A percentile compares a stretch with the other conserved stretches of the same genome.
Evolutionary conservation across 2,888 invertebrate genomes (phyloP).

Genomic region (Cecidostiba fungosa): DNA sequence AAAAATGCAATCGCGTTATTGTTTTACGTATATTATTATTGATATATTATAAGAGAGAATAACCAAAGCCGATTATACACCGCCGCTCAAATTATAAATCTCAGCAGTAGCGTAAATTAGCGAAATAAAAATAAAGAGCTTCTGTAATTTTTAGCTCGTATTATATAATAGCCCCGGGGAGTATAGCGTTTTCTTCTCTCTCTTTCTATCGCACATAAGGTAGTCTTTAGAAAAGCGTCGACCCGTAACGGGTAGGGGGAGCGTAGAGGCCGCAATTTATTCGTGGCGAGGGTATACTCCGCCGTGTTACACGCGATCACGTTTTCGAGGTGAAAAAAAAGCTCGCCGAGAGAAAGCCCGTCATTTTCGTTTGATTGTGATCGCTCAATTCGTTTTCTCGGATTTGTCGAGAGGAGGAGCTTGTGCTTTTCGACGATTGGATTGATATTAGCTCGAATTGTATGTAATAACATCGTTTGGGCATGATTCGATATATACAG

Average conservation of each 20-base stretch:
- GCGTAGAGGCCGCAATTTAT: conserved; percentile 34
- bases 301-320: neutral
- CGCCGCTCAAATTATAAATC: too few relatives aligned
- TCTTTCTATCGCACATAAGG: neutral
- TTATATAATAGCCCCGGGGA: neutral
- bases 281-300: neutral
- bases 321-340: conserved; percentile 41
- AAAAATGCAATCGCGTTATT: conserved; percentile 27
- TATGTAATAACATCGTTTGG: too few relatives aligned
- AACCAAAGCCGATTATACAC: neutral
- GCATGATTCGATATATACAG: too few relatives aligned
- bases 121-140: conserved; percentile 7
- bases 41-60: neutral
- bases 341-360: conserved; percentile 7
- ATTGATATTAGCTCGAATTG: too few relatives aligned
- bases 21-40: neutral
- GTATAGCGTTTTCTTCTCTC: neutral
- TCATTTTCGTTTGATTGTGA: conserved; percentile 30
- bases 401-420: neutral
- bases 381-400: neutral
- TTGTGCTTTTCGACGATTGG: conserved; percentile 1
- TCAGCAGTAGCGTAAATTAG: neutral
- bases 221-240: conserved; percentile 38
- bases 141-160: conserved; percentile 19
- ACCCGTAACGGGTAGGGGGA: neutral